Conservation (phyloP, 1,140 invertebrate genomes). For the Dreissena rostriformis region DNA sequence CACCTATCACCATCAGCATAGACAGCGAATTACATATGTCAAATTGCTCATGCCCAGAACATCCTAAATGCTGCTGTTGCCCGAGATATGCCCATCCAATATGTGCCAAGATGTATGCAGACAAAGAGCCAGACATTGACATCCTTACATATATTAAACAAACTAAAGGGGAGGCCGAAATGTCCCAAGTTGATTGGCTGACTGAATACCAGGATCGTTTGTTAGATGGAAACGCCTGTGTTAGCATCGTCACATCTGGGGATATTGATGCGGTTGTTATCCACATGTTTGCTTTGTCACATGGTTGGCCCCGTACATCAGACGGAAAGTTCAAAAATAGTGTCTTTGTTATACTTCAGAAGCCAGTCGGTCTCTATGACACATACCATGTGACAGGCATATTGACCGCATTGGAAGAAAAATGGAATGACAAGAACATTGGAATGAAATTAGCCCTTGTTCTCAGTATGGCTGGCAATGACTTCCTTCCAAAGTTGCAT, state of each 20-base stretch:
- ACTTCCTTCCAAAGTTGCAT: constrained; percentile 54
- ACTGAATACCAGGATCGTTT: background rate
- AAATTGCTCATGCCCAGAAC: background rate
- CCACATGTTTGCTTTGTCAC: constrained; percentile 50
- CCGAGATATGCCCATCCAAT: constrained; percentile 7
- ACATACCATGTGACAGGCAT: constrained; percentile 48
- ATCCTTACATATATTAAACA: constrained; percentile 22
- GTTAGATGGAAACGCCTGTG: background rate
- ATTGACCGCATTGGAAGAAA: constrained; percentile 19
- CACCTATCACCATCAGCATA: constrained; percentile 23
- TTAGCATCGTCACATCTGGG: constrained; percentile 53
- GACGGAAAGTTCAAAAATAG: constrained; percentile 15
- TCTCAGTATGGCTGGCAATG: constrained; percentile 48
- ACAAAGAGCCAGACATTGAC: background rate
- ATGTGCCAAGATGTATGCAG: background rate
- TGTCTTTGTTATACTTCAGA: constrained; percentile 54
- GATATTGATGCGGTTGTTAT: constrained; percentile 49
- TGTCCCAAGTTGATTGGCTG: constrained; percentile 37
- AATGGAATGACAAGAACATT: too few relatives aligned
- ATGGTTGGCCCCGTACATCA: constrained; percentile 36
- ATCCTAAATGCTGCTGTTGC: background rate
- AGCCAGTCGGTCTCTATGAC: constrained; percentile 38
- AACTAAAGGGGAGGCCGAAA: constrained; percentile 49
- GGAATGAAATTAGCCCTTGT: constrained; percentile 41
- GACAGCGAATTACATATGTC: constrained; percentile 23